Percentiles rank a stretch among this genome's conserved stretches.
These are phyloP conservation scores for Tigriopus californicus DNA, from an alignment of 2,888 invertebrate species.

Conservation along the genomic window DNA sequence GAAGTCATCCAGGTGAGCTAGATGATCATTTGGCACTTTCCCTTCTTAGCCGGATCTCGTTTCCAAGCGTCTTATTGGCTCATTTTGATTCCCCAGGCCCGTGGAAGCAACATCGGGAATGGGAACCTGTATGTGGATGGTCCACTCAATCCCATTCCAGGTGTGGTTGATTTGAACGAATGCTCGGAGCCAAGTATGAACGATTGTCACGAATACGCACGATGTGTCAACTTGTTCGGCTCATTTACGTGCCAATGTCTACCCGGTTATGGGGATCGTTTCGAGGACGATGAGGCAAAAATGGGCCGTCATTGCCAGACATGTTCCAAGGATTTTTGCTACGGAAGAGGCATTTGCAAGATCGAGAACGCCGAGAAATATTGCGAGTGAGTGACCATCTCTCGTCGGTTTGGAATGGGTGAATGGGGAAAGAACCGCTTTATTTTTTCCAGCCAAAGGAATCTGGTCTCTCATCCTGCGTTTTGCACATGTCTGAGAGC, in stretches of 20 bases:
- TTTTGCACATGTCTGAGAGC: no score
- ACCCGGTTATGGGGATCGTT: slow-evolving; percentile 29
- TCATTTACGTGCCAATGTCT: slow-evolving; percentile 57
- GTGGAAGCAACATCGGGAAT: slow-evolving; percentile 70
- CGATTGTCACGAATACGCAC: slow-evolving; percentile 60
- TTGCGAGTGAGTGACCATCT: slow-evolving; percentile 42
- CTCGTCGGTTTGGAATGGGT: neutral
- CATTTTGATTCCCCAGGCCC: slow-evolving; percentile 37
- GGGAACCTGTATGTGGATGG: slow-evolving; percentile 67
- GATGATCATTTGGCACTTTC: neutral
- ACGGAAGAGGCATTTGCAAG: slow-evolving; percentile 62
- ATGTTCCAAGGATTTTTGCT: slow-evolving; percentile 54
- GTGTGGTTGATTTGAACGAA: slow-evolving; percentile 57
- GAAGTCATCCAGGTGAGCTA: slow-evolving; percentile 42
- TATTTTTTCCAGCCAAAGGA: neutral
- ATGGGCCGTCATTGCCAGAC: slow-evolving; percentile 56
- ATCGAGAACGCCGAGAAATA: slow-evolving; percentile 52
- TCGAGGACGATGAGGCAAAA: slow-evolving; percentile 42
- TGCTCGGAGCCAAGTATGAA: slow-evolving; percentile 60
- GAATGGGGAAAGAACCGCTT: neutral
- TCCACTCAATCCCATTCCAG: slow-evolving; percentile 55
- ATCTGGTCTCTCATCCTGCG: neutral
- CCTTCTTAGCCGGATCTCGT: neutral
- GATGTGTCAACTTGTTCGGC: slow-evolving; percentile 64
- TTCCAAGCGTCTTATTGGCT: neutral